phyloP scores from a whole-genome alignment of 1,140 invertebrate species.

The Mizuhopecten yessoensis region DNA sequence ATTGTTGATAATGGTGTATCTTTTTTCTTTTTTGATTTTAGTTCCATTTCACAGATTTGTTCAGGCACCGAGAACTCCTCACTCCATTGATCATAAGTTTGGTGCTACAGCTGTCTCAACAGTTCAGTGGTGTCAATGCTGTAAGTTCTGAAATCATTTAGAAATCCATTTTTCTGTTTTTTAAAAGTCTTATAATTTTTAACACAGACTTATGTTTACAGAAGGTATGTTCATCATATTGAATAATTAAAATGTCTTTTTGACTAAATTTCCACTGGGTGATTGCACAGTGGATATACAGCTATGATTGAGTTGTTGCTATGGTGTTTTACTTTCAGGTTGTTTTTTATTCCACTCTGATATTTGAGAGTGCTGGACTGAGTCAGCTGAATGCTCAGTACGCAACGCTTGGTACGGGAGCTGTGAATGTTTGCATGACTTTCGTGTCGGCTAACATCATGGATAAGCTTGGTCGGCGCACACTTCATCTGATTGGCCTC shows the following conservation, averaged over 20 bases:
- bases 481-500: conserved; percentile 90
- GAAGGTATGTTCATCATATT: too few species aligned
- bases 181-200: too few species aligned
- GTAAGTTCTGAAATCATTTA: conserved; percentile 84
- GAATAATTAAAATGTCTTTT: too few species aligned
- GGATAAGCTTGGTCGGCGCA: conserved; percentile 89
- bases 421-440: conserved; percentile 89
- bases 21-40: conserved; percentile 56
- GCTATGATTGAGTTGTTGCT: too few species aligned
- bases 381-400: conserved; percentile 85
- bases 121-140: conserved; percentile 93
- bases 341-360: conserved; percentile 91
- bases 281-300: too few species aligned
- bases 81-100: conserved; percentile 90
- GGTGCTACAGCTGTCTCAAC: conserved; percentile 91
- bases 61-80: conserved; percentile 82
- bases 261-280: too few species aligned
- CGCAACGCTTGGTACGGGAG: conserved; percentile 89
- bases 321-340: conserved; percentile 85
- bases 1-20: too few species aligned
- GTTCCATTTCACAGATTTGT: conserved; percentile 76
- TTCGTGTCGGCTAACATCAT: conserved; percentile 81
- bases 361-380: conserved; percentile 89
- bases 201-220: too few species aligned
- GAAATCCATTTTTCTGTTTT: too few species aligned